Evolutionary conservation across 2,888 invertebrate genomes (phyloP).

Genomic region (Heteromyza rotundicornis): DNA sequence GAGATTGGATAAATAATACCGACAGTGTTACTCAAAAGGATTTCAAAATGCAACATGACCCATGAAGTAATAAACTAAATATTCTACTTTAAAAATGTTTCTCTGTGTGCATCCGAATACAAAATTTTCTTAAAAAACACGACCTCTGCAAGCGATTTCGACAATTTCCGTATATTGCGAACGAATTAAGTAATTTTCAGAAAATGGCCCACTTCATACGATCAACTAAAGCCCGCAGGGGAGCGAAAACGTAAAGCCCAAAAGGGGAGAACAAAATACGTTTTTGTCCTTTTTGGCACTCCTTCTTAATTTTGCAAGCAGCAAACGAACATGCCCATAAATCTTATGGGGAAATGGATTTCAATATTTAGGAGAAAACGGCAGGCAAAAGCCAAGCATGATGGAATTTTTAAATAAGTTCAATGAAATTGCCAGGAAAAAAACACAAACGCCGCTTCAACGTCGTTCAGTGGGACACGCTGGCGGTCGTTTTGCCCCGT

Average conservation of each 20-base stretch:
- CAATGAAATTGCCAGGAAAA: conserved; percentile 10
- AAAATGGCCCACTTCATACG: background rate
- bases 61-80: too few relatives aligned
- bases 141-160: too few relatives aligned
- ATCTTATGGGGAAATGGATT: conserved; percentile 22
- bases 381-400: conserved; percentile 10
- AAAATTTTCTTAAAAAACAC: too few relatives aligned
- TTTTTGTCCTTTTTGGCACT: background rate
- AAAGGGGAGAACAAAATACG: background rate
- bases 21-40: too few relatives aligned
- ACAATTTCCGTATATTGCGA: background rate
- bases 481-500: background rate
- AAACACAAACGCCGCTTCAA: background rate
- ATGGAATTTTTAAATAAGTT: conserved; percentile 29
- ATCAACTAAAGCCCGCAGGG: background rate
- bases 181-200: background rate
- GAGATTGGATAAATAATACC: too few relatives aligned
- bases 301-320: background rate
- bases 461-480: background rate
- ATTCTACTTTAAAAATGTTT: too few relatives aligned
- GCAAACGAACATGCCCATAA: conserved; percentile 14
- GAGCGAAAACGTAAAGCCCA: background rate
- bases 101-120: too few relatives aligned
- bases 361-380: conserved; percentile 17
- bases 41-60: too few relatives aligned